Percentiles rank a stretch among this genome's conserved stretches.
Conservation (phyloP, 2,113 vertebrate species). For the Heterotilapia buettikoferi region DNA sequence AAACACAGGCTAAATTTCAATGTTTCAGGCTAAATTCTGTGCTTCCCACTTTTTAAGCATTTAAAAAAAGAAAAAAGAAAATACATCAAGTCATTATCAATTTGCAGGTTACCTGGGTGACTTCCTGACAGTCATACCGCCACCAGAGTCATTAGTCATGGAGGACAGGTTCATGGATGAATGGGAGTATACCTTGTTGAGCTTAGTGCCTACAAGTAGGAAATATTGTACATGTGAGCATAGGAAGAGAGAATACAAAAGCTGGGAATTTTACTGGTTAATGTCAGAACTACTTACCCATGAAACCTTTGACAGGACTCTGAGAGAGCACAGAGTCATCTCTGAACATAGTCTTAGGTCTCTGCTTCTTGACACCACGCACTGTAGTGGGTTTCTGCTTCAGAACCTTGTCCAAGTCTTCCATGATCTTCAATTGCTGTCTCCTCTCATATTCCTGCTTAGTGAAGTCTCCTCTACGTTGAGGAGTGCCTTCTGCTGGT, state of each 20-base stretch:
- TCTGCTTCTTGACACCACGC: conserved; percentile 74
- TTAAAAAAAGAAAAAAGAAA: not conserved
- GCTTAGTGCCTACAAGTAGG: conserved; percentile 70
- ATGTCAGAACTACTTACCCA: conserved; percentile 67
- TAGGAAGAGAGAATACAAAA: not conserved
- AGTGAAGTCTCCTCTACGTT: conserved; percentile 82
- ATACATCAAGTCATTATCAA: not conserved
- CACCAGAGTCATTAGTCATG: conserved; percentile 78
- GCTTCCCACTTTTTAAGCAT: not conserved
- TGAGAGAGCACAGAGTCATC: conserved; percentile 83
- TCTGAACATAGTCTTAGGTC: conserved; percentile 84
- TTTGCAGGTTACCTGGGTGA: conserved; percentile 68
- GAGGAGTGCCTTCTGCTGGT: conserved; percentile 66
- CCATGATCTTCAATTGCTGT: conserved; percentile 89
- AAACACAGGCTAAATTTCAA: not conserved
- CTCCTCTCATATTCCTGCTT: conserved; percentile 81
- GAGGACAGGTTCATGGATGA: conserved; percentile 87
- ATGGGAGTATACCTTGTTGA: conserved; percentile 88
- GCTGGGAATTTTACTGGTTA: not conserved
- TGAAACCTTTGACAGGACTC: conserved; percentile 80
- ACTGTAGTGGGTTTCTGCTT: conserved; percentile 77
- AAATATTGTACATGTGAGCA: not conserved
- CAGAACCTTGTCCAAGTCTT: conserved; percentile 86
- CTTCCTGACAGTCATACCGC: conserved; percentile 73
- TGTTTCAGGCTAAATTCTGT: not conserved